Conservation (phyloP, 2,797 vertebrate genomes). For the Channa striata region DNA sequence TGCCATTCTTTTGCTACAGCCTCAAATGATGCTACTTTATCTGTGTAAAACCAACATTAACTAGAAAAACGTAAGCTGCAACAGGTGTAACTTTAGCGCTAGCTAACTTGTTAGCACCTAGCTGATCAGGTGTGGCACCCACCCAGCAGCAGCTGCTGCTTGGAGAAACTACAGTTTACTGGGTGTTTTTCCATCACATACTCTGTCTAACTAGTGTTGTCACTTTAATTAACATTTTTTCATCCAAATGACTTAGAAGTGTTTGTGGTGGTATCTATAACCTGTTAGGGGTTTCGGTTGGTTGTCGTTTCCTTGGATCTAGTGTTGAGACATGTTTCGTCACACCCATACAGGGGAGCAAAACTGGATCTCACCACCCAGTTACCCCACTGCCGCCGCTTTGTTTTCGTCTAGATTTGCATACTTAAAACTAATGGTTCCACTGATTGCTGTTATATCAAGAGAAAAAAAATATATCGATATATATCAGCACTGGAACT, state of each 20-base stretch:
- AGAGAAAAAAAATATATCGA: not conserved
- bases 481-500: not conserved
- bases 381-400: not conserved
- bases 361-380: not conserved
- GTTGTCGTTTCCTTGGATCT: constrained; percentile 17
- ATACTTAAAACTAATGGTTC: too few species aligned
- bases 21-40: not conserved
- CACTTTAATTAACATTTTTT: not conserved
- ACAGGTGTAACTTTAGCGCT: constrained; percentile 42
- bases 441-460: not conserved
- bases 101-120: constrained; percentile 27
- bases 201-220: rapidly evolving
- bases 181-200: rapidly evolving
- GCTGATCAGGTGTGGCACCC: constrained; percentile 30
- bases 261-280: rapidly evolving
- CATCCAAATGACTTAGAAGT: not conserved
- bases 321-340: constrained; percentile 19
- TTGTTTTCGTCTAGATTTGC: not conserved
- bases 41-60: not conserved
- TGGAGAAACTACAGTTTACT: too few species aligned
- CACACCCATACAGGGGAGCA: constrained; percentile 46
- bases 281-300: too few species aligned
- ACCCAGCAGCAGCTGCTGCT: not conserved
- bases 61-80: constrained; percentile 1
- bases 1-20: not conserved